Evolutionary conservation across 2,797 vertebrate genomes (phyloP).

Genomic region (Harpagifer antarcticus): DNA sequence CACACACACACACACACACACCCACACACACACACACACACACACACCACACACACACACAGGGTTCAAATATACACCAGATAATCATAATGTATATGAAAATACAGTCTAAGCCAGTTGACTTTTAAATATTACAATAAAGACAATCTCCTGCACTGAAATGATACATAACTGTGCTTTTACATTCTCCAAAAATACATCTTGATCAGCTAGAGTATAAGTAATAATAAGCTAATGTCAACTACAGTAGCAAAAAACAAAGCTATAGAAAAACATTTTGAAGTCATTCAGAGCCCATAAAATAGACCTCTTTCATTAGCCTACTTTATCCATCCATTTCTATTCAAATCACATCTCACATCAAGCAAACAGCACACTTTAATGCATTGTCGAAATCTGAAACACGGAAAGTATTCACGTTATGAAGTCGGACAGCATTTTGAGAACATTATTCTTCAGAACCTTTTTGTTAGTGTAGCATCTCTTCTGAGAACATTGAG

Average conservation of each 20-base stretch:
- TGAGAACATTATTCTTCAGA: constrained; percentile 25
- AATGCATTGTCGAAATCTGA: constrained; percentile 31
- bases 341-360: constrained; percentile 12
- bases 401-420: constrained; percentile 45
- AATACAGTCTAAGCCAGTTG: constrained; percentile 69
- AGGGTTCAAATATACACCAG: constrained; percentile 40
- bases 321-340: constrained; percentile 3
- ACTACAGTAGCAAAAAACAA: constrained; percentile 29
- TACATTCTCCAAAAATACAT: constrained; percentile 51
- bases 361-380: constrained; percentile 43
- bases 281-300: constrained; percentile 24
- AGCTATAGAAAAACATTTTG: constrained; percentile 5
- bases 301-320: constrained; percentile 20
- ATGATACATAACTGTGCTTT: constrained; percentile 40
- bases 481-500: constrained; percentile 39
- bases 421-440: constrained; percentile 29
- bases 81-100: constrained; percentile 57
- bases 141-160: constrained; percentile 56
- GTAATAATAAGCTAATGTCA: constrained; percentile 23
- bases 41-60: constrained; percentile 36
- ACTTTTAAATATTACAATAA: constrained; percentile 57
- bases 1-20: constrained; percentile 9
- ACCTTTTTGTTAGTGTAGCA: constrained; percentile 31
- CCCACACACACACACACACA: neutral
- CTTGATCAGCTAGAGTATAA: constrained; percentile 6